Percentiles rank a stretch among this genome's conserved stretches.
Conservation (phyloP, 2,888 invertebrate genomes). For the Eumacrocentrus americanus region DNA sequence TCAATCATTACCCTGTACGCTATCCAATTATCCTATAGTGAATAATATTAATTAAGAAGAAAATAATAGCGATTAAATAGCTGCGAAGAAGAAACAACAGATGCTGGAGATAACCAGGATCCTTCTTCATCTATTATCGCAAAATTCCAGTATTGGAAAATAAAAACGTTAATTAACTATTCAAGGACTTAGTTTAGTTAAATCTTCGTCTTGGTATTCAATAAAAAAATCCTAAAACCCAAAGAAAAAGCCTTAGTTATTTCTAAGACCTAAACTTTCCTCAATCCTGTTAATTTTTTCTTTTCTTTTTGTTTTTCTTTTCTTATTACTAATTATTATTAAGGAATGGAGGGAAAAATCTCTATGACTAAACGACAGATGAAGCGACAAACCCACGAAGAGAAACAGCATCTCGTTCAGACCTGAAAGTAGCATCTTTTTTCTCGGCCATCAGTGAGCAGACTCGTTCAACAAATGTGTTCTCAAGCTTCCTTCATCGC, state of each 20-base stretch:
- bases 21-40: constrained; percentile 31
- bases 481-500: not conserved
- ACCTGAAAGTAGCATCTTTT: constrained; percentile 41
- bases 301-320: not conserved
- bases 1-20: constrained; percentile 37
- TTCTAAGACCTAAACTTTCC: not conserved
- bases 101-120: constrained; percentile 37
- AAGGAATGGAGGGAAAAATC: not conserved
- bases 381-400: constrained; percentile 16
- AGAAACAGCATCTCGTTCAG: constrained; percentile 14
- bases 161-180: constrained; percentile 38
- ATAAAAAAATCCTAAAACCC: constrained; percentile 39
- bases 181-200: constrained; percentile 42
- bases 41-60: constrained; percentile 9
- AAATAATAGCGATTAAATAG: constrained; percentile 19
- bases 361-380: no score
- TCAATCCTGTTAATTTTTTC: not conserved
- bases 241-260: not conserved
- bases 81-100: constrained; percentile 23
- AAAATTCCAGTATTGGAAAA: constrained; percentile 39
- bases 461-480: not conserved
- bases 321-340: not conserved
- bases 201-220: constrained; percentile 43
- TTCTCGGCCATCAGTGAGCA: constrained; percentile 14
- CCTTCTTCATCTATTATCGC: constrained; percentile 38